Evolutionary conservation across 1,140 invertebrate genomes (phyloP), one percentile per base, ranked within the genome.

Genomic region (Notospermus geniculatus): DNA sequence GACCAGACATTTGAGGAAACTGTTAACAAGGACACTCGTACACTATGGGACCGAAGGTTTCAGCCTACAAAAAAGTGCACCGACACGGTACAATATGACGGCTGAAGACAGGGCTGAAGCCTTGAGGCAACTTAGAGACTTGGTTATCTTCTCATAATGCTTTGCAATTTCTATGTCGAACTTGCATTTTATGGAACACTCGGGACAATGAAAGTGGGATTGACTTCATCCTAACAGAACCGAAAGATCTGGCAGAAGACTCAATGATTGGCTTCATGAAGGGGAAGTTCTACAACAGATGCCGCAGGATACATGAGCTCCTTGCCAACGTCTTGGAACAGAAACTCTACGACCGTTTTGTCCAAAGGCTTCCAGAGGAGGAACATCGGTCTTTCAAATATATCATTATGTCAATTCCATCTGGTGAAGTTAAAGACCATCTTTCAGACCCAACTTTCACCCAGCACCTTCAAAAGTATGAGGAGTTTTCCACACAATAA

Each of bases 221-320:
- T 11, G 39, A 43, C 11, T 43, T 43, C 39, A 43, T 43, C n/a
- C 39, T 43, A 11, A 43, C 39, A 13, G 39, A 43, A 43, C 11
- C 39, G n/a, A n/a, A 43, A 11, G n/a, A 13, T n/a, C 39, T 43
- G 39, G 39, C 39, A n/a, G 39, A 43, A n/a, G 39, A n/a, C n/a
- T 43, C 39, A 43, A n/a, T 43, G 39, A 43, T 43, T 11, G 11
- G 39, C 11, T 43, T 43, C n/a, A 43, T 43, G 11, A 43, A 43
- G 39, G 39, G 39, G 11, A 43, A 43, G 11, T 43, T 15, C 27
- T 58, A 58, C 23, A 58, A 58, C 27, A 9, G 56, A 7, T 58
- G 56, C 27, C 5, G n/a, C n/a, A n/a, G 39, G 39, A 43, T 43
- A 11, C 39, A 43, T 43, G 39, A 43, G 39, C 39, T 43, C 11